These are phyloP conservation scores for Phylloscopus trochiloides DNA, from an alignment of 2,113 vertebrate genomes.

Conservation along the genomic window DNA sequence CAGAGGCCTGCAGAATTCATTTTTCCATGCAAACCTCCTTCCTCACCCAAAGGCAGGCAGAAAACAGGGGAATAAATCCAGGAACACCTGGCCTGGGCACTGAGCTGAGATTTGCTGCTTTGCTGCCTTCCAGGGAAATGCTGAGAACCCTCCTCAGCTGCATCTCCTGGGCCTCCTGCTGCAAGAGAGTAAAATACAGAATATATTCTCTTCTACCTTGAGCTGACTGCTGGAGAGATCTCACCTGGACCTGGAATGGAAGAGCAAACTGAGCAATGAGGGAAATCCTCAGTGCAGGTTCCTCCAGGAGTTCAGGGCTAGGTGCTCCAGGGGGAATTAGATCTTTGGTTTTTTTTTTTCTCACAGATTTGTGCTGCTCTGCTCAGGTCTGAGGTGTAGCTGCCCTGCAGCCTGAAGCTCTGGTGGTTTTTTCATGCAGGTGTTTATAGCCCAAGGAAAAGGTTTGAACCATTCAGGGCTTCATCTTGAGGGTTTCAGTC, in stretches of 20 bases:
- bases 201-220: neutral
- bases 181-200: neutral
- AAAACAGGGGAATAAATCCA: fast-evolving
- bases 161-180: fast-evolving
- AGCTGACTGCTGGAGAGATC: neutral
- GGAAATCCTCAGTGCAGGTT: neutral
- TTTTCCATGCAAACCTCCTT: neutral
- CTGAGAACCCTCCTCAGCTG: neutral
- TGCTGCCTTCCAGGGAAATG: constrained; percentile 17
- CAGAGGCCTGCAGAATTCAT: neutral
- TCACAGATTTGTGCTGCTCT: neutral
- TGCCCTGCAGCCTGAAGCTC: neutral
- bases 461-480: neutral
- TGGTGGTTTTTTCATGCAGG: neutral
- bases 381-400: neutral
- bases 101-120: neutral
- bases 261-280: neutral
- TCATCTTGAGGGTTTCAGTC: neutral
- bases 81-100: fast-evolving
- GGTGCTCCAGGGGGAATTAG: neutral
- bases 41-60: neutral
- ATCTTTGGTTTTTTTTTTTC: neutral
- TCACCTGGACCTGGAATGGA: neutral
- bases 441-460: neutral
- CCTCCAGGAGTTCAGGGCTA: neutral